Conservation (phyloP, 2,888 invertebrate genomes). For the Clistopyga incitator region DNA sequence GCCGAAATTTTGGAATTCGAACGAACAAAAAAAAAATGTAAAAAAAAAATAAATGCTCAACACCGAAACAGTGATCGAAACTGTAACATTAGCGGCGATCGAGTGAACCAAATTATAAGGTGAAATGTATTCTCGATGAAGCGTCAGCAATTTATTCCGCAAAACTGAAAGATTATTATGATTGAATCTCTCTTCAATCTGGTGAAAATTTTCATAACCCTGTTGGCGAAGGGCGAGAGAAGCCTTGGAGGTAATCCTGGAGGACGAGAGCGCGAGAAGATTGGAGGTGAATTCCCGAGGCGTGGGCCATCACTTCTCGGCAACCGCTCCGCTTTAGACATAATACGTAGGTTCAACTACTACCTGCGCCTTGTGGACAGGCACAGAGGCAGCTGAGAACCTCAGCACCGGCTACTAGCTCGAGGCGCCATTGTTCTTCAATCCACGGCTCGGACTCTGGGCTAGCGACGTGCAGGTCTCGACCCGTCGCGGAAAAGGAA, state of each 20-base stretch:
- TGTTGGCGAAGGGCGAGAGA: constrained; percentile 1
- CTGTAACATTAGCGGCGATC: not conserved
- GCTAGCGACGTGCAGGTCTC: not conserved
- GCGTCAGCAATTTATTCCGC: not conserved
- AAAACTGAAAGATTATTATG: constrained; percentile 7
- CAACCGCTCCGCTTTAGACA: constrained; percentile 40
- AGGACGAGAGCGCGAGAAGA: not conserved
- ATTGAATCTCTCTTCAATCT: not conserved
- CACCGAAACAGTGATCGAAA: not conserved
- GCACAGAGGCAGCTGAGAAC: constrained; percentile 57
- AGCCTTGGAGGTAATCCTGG: constrained; percentile 8
- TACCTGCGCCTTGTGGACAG: constrained; percentile 32
- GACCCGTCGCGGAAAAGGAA: constrained; percentile 19
- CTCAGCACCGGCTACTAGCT: constrained; percentile 27
- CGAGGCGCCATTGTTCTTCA: constrained; percentile 59
- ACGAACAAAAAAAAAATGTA: too few species aligned
- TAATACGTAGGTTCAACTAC: constrained; percentile 38
- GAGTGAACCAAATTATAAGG: not conserved
- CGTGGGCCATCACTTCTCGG: constrained; percentile 37
- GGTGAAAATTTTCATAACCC: not conserved
- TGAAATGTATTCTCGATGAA: not conserved
- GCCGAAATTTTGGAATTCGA: too few species aligned
- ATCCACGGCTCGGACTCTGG: constrained; percentile 32
- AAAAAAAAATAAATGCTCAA: not conserved
- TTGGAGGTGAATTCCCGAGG: constrained; percentile 38